Evolutionary conservation across 1,140 invertebrate species (phyloP), one percentile per base, ranked within the genome.

Genomic region (Polypedilum pembai): DNA sequence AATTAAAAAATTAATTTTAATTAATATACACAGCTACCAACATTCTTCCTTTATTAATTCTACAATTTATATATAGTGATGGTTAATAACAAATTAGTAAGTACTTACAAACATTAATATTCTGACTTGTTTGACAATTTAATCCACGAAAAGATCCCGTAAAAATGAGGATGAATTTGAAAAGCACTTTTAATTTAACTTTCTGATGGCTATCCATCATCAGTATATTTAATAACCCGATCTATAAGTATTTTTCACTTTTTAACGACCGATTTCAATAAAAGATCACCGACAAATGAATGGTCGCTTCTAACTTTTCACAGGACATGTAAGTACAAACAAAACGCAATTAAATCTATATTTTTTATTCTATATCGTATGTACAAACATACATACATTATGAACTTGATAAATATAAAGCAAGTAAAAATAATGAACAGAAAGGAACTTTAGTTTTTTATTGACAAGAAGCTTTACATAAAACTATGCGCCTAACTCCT

Each of bases 101-200:
- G 76, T 80, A 85, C 85, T 85, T 82, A 87, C 85, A 82, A 77
- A 87, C 83, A 73, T 87, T 87, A 72, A 87, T 85, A 79, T 85
- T 87, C 80, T 87, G 86, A 12, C 85, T 86, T 7, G 85, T 87
- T 80, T 87, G 85, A 41, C 76, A 76, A 18, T 69, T 69, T 21
- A 21, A 69, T 69, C 20, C 65, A 69, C 1, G 20, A 69, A 69
- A 21, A 69, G 8, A 69, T n/a, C 15, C 15, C 17, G 17, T n/a
- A 20, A 69, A 21, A 69, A 69, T 69, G 8, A 69, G 18, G 4
- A 69, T 69, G 5, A 69, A 21, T 69, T 69, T 69, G 8, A 69
- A 21, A 69, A 69, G 8, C 18, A 69, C 8, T 69, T 69, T 69
- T 18, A 69, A 69, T 21, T 69, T 69, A 7, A 69, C 17, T 69